Percentiles rank a stretch among this genome's conserved stretches.
These are phyloP conservation scores for Drosophila orena DNA, from an alignment of 1,140 invertebrate species.

Conservation along the genomic window DNA sequence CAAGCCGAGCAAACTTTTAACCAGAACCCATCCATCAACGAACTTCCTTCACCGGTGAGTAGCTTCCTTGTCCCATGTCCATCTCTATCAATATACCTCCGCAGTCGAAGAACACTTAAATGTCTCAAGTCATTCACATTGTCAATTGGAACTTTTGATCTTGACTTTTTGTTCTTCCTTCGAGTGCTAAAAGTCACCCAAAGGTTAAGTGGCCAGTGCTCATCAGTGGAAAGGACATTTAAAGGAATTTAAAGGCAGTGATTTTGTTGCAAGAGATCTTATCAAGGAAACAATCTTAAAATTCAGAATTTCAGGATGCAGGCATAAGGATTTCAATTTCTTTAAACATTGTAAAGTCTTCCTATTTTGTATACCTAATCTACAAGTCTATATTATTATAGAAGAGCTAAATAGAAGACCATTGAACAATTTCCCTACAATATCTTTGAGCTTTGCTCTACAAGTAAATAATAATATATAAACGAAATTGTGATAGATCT, in stretches of 20 bases:
- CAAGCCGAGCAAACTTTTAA: constrained; percentile 17
- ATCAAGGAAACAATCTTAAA: too few species aligned
- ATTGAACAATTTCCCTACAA: not conserved
- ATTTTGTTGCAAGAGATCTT: not conserved
- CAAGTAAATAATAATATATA: not conserved
- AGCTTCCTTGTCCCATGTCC: constrained; percentile 25
- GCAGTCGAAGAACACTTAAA: not conserved
- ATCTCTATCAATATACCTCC: constrained; percentile 25
- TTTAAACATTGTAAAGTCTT: too few species aligned
- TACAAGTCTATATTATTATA: too few species aligned
- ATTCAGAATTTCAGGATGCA: too few species aligned
- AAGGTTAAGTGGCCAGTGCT: not conserved
- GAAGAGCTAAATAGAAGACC: too few species aligned
- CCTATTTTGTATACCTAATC: too few species aligned
- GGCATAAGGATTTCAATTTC: not conserved
- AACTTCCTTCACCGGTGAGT: constrained; percentile 26
- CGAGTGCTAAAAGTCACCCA: constrained; percentile 7
- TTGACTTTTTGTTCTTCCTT: not conserved
- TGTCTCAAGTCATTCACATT: not conserved
- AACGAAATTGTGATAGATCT: not conserved
- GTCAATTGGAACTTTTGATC: not conserved
- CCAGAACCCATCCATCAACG: constrained; percentile 22
- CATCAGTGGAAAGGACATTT: not conserved
- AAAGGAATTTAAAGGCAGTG: not conserved
- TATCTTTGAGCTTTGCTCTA: not conserved